Conservation (phyloP, 30 jellyfish, hydroid and myxozoan species). For the Pseudorhiza aurosa region DNA sequence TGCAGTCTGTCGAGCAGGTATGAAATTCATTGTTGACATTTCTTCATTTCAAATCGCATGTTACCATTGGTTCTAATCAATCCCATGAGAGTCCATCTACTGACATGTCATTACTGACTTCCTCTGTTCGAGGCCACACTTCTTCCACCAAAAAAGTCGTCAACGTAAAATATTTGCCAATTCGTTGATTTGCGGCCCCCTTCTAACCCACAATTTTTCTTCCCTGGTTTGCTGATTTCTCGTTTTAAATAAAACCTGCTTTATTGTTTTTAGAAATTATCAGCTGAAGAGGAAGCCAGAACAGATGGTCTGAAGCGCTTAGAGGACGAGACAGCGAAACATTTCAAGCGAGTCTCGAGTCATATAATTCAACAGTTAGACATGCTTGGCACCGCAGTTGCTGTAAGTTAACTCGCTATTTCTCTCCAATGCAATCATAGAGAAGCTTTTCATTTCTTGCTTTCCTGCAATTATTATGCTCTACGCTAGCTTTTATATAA, state of each 20-base stretch:
- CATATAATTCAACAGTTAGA: constrained; percentile 60
- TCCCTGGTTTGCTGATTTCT: not conserved
- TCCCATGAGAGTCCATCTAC: no score
- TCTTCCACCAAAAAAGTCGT: not conserved
- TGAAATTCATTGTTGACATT: not conserved
- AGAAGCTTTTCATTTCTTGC: no score
- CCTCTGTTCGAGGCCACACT: no score
- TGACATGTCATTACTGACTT: no score
- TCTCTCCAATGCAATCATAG: no score
- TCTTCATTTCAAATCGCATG: no score
- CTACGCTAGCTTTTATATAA: no score
- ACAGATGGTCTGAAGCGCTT: constrained; percentile 25
- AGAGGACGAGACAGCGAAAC: constrained; percentile 67
- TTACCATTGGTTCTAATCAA: no score
- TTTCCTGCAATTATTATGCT: no score
- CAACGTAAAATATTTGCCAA: not conserved
- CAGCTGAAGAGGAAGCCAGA: constrained; percentile 45
- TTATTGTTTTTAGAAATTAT: constrained; percentile 7
- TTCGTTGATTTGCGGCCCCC: not conserved
- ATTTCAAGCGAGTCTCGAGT: constrained; percentile 43
- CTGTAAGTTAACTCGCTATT: constrained; percentile 6
- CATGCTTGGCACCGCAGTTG: constrained; percentile 42
- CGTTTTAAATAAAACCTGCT: not conserved
- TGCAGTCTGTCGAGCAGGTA: constrained; percentile 44
- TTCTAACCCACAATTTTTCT: not conserved